Evolutionary conservation across 2,113 vertebrate genomes (phyloP).

Genomic region (Tenrec ecaudatus): DNA sequence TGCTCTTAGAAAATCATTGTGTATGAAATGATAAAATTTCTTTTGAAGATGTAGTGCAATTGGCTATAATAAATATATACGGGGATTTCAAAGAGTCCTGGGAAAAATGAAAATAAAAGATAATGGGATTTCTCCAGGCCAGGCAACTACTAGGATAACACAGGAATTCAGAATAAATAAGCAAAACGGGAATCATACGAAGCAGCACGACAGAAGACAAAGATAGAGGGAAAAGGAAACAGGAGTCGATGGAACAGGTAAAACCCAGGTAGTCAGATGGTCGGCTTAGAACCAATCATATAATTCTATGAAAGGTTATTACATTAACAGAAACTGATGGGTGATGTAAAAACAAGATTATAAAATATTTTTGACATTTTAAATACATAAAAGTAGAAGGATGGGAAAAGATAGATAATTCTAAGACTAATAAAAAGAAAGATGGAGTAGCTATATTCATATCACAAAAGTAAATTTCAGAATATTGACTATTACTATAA

Average conservation of each 20-base stretch:
- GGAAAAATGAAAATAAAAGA: too few relatives aligned
- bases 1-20: background rate
- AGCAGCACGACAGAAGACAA: background rate
- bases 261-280: background rate
- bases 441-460: too few relatives aligned
- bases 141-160: background rate
- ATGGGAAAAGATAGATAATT: background rate
- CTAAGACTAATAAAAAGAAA: background rate
- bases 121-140: too few relatives aligned
- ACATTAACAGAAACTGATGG: background rate
- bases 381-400: background rate
- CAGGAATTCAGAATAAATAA: background rate
- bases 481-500: background rate
- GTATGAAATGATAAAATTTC: background rate
- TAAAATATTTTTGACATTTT: background rate
- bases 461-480: constrained; percentile 2
- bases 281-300: background rate
- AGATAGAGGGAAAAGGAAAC: background rate
- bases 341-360: background rate
- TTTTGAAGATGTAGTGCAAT: constrained; percentile 13
- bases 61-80: constrained; percentile 7
- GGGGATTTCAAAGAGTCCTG: too few relatives aligned
- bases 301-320: background rate
- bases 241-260: background rate
- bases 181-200: constrained; percentile 35